Evolutionary conservation across 2,888 invertebrate species (phyloP).

Genomic region (Melipona bicolor): DNA sequence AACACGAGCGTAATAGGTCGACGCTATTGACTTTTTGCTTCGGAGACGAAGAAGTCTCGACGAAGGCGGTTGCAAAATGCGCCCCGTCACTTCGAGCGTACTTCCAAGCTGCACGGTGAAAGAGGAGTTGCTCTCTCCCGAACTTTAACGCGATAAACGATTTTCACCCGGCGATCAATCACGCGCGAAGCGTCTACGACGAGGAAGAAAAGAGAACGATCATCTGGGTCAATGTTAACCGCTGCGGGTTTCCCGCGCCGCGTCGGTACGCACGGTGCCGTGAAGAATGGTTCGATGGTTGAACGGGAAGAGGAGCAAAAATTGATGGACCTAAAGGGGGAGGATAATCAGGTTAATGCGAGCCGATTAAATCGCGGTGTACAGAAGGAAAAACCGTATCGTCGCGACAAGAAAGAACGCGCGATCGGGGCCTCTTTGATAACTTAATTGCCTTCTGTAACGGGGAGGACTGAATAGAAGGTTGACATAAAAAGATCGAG

Average conservation of each 20-base stretch:
- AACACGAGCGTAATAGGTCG: constrained; percentile 3
- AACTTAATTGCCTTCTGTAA: neutral
- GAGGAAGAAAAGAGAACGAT: neutral
- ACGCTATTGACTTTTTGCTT: constrained; percentile 18
- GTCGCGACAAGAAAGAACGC: neutral
- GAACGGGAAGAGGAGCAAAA: neutral
- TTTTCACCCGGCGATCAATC: neutral
- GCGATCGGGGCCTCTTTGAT: neutral
- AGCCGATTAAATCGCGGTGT: neutral
- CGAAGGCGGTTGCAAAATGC: constrained; percentile 16
- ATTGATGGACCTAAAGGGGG: neutral
- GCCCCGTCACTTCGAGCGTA: constrained; percentile 10
- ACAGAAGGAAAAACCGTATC: neutral
- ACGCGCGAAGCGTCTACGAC: neutral
- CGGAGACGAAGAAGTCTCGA: constrained; percentile 7
- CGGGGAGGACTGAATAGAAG: neutral
- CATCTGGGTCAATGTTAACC: constrained; percentile 24
- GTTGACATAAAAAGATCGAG: neutral
- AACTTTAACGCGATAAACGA: constrained; percentile 3
- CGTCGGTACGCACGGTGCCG: neutral
- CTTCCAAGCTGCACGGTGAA: neutral
- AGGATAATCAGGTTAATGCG: neutral
- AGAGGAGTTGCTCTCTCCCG: neutral
- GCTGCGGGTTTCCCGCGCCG: neutral
- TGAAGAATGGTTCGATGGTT: neutral